Percentiles rank a stretch among this genome's conserved stretches.
Conservation (phyloP, 1,140 invertebrate genomes). For the Halesus radiatus region DNA sequence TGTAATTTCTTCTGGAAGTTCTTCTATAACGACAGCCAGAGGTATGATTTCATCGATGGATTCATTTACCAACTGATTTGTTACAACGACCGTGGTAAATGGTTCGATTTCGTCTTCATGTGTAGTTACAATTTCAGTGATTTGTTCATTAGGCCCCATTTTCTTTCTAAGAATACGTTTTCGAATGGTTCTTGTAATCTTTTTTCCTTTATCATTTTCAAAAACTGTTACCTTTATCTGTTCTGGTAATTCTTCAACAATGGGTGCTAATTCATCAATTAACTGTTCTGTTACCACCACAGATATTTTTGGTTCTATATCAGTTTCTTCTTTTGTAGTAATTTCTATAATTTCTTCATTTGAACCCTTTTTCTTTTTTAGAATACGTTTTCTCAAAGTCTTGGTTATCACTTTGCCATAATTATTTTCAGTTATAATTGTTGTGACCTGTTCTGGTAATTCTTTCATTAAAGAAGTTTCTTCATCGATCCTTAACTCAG, state of each 20-base stretch:
- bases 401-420: slow-evolving; percentile 56
- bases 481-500: not conserved
- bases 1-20: slow-evolving; percentile 57
- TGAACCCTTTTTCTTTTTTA: slow-evolving; percentile 61
- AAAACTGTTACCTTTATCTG: not conserved
- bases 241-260: slow-evolving; percentile 19
- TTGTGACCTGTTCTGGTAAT: slow-evolving; percentile 57
- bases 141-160: slow-evolving; percentile 61
- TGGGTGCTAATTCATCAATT: not conserved
- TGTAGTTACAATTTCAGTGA: slow-evolving; percentile 64
- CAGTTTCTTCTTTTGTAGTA: slow-evolving; percentile 63
- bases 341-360: slow-evolving; percentile 62
- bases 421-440: slow-evolving; percentile 62
- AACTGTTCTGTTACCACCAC: not conserved
- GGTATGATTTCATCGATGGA: not conserved
- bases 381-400: slow-evolving; percentile 53
- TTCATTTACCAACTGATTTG: slow-evolving; percentile 48
- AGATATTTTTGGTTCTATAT: slow-evolving; percentile 57
- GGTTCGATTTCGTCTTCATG: slow-evolving; percentile 60
- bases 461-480: slow-evolving; percentile 1
- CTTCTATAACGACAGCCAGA: slow-evolving; percentile 58
- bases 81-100: not conserved
- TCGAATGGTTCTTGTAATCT: slow-evolving; percentile 1
- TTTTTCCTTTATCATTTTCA: not conserved
- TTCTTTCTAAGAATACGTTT: slow-evolving; percentile 52